Evolutionary conservation across 2,888 invertebrate species (phyloP).

Genomic region (Cinara cedri): DNA sequence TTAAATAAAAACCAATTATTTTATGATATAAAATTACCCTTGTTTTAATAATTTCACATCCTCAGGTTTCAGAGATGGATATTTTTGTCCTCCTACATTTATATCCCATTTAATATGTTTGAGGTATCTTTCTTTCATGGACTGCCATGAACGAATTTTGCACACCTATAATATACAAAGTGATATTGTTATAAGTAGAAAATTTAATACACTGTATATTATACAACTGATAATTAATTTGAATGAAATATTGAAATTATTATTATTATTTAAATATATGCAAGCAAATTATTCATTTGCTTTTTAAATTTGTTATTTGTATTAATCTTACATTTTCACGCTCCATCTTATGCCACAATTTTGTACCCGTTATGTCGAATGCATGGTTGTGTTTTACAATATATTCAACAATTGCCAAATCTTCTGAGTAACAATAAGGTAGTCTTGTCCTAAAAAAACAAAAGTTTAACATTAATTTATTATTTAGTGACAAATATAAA

Average conservation of each 20-base stretch:
- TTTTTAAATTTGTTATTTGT: too few species aligned
- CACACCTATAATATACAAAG: neutral
- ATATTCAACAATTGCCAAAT: neutral
- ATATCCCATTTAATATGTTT: neutral
- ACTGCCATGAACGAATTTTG: constrained; percentile 6
- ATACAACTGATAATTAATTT: too few species aligned
- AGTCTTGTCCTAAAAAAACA: neutral
- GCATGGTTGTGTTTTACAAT: constrained; percentile 1
- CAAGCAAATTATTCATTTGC: too few species aligned
- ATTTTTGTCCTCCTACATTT: neutral
- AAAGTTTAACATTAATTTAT: neutral
- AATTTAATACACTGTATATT: too few species aligned
- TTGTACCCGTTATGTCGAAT: neutral
- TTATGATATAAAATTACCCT: too few species aligned
- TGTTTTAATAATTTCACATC: too few species aligned
- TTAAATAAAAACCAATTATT: too few species aligned
- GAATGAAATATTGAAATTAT: too few species aligned
- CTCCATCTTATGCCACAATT: constrained; percentile 26
- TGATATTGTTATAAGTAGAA: too few species aligned
- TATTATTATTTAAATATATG: too few species aligned
- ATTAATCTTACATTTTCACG: constrained; percentile 6
- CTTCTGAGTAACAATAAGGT: constrained; percentile 14
- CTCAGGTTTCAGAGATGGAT: neutral
- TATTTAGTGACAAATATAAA: too few species aligned
- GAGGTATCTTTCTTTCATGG: neutral